These are phyloP conservation scores for Cyprinus carpio DNA, from an alignment of 2,113 vertebrate genomes.

Conservation along the genomic window DNA sequence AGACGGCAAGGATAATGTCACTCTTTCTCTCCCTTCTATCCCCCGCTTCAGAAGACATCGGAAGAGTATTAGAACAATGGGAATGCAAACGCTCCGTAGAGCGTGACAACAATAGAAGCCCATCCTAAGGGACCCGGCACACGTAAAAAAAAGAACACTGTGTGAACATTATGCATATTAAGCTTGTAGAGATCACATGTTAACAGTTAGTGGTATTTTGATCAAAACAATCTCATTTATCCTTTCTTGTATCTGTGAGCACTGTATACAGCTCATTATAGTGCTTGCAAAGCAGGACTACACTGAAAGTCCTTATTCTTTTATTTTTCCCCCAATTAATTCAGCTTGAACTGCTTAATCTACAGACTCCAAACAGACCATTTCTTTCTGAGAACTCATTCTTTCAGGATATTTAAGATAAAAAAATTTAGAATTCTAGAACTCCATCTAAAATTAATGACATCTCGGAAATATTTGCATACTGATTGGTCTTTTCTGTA, in stretches of 20 bases:
- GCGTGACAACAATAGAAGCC: slow-evolving; percentile 72
- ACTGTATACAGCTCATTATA: not conserved
- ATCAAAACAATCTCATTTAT: slow-evolving; percentile 15
- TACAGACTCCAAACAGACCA: not conserved
- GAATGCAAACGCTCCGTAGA: slow-evolving; percentile 66
- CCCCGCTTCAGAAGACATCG: slow-evolving; percentile 68
- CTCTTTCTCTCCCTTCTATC: slow-evolving; percentile 72
- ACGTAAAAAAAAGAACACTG: slow-evolving; percentile 64
- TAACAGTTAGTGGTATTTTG: slow-evolving; percentile 21
- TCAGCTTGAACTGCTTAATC: not conserved
- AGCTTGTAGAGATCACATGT: slow-evolving; percentile 24
- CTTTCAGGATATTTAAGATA: not conserved
- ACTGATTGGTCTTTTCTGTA: not conserved
- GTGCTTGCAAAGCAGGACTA: not conserved
- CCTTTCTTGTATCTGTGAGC: not conserved
- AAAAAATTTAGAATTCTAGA: not conserved
- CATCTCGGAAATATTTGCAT: not conserved
- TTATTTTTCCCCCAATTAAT: not conserved
- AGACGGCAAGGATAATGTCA: slow-evolving; percentile 76
- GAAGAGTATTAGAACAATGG: slow-evolving; percentile 76
- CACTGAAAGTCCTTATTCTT: not conserved
- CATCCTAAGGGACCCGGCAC: slow-evolving; percentile 68
- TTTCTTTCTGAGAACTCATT: not conserved
- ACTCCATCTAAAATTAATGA: not conserved
- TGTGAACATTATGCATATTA: slow-evolving; percentile 60